phyloP scores from a whole-genome alignment of 2,797 vertebrate species.

The Enoplosus armatus region DNA sequence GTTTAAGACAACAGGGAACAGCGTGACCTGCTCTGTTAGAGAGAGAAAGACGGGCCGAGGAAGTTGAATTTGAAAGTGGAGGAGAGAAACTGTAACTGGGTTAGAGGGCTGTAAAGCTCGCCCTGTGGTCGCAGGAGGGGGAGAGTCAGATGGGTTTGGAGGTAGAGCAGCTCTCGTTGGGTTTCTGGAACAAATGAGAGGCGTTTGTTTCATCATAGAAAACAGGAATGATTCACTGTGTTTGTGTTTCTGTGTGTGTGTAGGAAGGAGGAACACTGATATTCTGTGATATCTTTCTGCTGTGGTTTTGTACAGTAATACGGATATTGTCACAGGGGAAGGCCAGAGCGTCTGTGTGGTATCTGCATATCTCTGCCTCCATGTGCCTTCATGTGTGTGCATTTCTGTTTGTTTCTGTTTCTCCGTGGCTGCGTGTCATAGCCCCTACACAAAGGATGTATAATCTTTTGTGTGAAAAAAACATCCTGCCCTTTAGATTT shows the following conservation, averaged over 20 bases:
- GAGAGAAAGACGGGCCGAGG: background rate
- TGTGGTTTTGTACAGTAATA: slow-evolving; percentile 50
- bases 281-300: slow-evolving; percentile 15
- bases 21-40: background rate
- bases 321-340: slow-evolving; percentile 43
- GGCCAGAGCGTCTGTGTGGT: slow-evolving; percentile 11
- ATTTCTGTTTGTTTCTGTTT: slow-evolving; percentile 10
- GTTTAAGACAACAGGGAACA: background rate
- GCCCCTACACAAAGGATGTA: background rate
- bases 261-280: slow-evolving; percentile 37
- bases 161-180: slow-evolving; percentile 22
- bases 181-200: slow-evolving; percentile 76
- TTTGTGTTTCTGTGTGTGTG: slow-evolving; percentile 49
- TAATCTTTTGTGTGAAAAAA: background rate
- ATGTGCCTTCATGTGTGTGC: background rate
- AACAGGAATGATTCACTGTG: slow-evolving; percentile 66
- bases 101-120: slow-evolving; percentile 25
- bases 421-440: background rate
- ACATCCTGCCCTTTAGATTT: background rate
- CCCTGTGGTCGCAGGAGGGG: slow-evolving; percentile 48
- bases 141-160: slow-evolving; percentile 20
- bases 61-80: slow-evolving; percentile 16
- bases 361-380: background rate
- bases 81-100: slow-evolving; percentile 45
- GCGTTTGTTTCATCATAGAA: slow-evolving; percentile 62